phyloP scores from a whole-genome alignment of 2,888 invertebrate species.

The Caenorhabditis auriculariae region DNA sequence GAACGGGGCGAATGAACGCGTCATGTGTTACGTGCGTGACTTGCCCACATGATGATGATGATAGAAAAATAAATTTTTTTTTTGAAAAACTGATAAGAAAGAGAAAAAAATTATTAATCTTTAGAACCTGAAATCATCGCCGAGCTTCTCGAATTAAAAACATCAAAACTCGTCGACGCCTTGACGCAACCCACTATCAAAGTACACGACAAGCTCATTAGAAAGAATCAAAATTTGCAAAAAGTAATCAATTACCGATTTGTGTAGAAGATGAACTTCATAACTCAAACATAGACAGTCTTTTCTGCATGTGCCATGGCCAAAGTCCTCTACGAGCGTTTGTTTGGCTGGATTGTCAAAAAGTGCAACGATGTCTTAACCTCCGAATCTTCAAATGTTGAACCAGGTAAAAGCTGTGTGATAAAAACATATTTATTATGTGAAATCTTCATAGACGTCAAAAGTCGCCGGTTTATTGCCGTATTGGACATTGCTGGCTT shows the following conservation, averaged over 20 bases:
- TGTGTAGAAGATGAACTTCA: not conserved
- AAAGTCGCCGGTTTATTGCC: conserved; percentile 47
- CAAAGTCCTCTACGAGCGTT: conserved; percentile 55
- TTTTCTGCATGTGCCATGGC: conserved; percentile 53
- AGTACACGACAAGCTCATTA: conserved; percentile 66
- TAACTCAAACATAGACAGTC: conserved; percentile 31
- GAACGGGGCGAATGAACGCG: not conserved
- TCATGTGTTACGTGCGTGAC: not conserved
- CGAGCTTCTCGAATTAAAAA: conserved; percentile 45
- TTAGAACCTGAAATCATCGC: conserved; percentile 54
- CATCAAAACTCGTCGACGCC: conserved; percentile 62
- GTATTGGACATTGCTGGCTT: conserved; percentile 63
- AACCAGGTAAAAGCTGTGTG: conserved; percentile 1
- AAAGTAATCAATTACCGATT: conserved; percentile 59
- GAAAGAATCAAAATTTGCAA: conserved; percentile 67
- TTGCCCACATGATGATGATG: conserved; percentile 3
- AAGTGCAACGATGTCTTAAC: conserved; percentile 47
- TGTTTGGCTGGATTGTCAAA: conserved; percentile 56
- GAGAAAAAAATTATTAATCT: conserved; percentile 1
- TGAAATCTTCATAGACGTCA: not conserved
- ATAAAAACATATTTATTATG: conserved; percentile 1
- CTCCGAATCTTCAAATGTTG: not conserved
- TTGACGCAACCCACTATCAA: conserved; percentile 67
- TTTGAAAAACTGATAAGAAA: not conserved
- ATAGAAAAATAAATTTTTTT: conserved; percentile 2